phyloP scores from a whole-genome alignment of 2,888 invertebrate genomes.

The Metellina segmentata region DNA sequence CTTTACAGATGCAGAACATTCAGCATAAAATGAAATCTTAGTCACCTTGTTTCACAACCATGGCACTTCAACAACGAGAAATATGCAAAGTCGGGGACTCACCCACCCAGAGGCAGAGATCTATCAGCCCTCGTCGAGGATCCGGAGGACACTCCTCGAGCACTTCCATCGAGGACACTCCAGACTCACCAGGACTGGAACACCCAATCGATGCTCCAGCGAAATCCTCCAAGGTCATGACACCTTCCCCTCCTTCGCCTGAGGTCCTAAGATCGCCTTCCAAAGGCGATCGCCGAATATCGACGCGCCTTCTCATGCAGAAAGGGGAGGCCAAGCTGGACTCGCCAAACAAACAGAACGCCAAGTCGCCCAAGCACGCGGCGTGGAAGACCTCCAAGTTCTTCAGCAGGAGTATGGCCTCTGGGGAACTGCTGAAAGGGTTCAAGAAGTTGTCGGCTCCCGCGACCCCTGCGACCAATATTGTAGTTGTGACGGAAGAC shows the following conservation, averaged over 20 bases:
- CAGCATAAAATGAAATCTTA: too few relatives aligned
- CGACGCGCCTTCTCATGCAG: constrained; percentile 43
- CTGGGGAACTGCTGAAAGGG: constrained; percentile 71
- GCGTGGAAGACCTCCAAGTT: constrained; percentile 76
- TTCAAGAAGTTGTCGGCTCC: constrained; percentile 63
- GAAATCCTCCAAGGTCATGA: constrained; percentile 10
- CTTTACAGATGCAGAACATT: too few relatives aligned
- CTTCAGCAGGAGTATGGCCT: constrained; percentile 75
- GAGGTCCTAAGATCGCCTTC: constrained; percentile 47
- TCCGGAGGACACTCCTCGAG: not conserved
- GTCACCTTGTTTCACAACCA: not conserved
- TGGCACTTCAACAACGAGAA: constrained; percentile 70
- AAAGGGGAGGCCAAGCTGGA: constrained; percentile 24
- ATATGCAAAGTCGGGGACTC: constrained; percentile 74
- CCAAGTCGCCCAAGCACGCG: constrained; percentile 69
- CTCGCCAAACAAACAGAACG: constrained; percentile 6
- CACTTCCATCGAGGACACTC: not conserved
- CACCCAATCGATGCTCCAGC: not conserved
- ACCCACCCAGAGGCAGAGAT: constrained; percentile 35
- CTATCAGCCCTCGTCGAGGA: constrained; percentile 61
- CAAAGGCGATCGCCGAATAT: constrained; percentile 34
- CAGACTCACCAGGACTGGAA: not conserved
- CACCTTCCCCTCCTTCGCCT: constrained; percentile 25
- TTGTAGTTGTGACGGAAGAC: not conserved
- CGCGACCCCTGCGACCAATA: not conserved